phyloP scores from a whole-genome alignment of 1,140 invertebrate species.

The Drosophila carrolli region DNA sequence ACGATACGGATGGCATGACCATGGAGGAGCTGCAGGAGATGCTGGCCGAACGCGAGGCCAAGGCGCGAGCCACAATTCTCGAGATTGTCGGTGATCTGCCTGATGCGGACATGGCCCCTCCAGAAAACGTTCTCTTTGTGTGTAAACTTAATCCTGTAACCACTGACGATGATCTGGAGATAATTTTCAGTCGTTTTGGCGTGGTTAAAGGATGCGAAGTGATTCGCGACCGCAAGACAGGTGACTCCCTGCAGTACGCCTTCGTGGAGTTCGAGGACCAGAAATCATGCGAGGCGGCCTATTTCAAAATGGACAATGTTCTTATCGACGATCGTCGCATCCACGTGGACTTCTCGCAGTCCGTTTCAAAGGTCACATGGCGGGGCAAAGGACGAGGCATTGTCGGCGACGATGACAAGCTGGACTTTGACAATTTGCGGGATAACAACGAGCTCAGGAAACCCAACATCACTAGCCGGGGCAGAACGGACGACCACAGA shows the following conservation, averaged over 20 bases:
- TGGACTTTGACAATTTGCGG: constrained; percentile 75
- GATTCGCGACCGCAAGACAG: constrained; percentile 96
- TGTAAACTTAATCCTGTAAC: constrained; percentile 99
- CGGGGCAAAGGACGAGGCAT: constrained; percentile 92
- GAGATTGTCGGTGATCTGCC: constrained; percentile 99
- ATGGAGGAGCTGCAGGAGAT: constrained; percentile 94
- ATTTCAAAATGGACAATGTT: constrained; percentile 99
- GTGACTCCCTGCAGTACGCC: constrained; percentile 99
- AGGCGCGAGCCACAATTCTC: constrained; percentile 97
- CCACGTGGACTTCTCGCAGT: constrained; percentile 99
- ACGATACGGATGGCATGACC: constrained; percentile 94
- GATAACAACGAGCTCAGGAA: constrained; percentile 41
- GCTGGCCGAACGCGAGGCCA: constrained; percentile 96
- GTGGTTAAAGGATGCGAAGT: constrained; percentile 98
- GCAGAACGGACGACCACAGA: not conserved
- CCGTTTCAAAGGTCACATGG: constrained; percentile 96
- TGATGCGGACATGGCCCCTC: constrained; percentile 98
- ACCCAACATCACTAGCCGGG: constrained; percentile 2
- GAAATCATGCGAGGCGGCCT: constrained; percentile 98
- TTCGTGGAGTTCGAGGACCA: constrained; percentile 99
- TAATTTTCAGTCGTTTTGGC: constrained; percentile 99
- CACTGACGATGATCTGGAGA: constrained; percentile 98
- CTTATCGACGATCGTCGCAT: constrained; percentile 99
- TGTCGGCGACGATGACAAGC: constrained; percentile 54
- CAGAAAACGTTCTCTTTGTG: constrained; percentile 99